phyloP scores from a whole-genome alignment of 2,797 vertebrate genomes.

The Peromyscus melanophrys region DNA sequence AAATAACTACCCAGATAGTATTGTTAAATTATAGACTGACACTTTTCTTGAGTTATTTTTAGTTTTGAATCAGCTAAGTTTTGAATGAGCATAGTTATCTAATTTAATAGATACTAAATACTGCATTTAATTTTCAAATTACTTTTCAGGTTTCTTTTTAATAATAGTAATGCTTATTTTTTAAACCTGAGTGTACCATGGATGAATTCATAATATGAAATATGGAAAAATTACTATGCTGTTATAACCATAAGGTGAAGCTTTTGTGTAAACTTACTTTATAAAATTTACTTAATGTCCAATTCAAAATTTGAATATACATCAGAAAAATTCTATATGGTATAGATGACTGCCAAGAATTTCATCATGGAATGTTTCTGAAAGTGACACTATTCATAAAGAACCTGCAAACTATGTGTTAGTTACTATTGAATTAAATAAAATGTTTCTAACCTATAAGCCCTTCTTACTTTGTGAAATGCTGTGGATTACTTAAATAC shows the following conservation, averaged over 20 bases:
- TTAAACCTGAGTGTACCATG: background rate
- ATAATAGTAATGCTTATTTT: constrained; percentile 17
- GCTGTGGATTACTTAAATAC: background rate
- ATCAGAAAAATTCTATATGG: background rate
- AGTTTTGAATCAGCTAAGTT: background rate
- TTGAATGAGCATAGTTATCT: background rate
- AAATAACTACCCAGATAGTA: background rate
- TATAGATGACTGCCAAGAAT: background rate
- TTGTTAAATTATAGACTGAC: background rate
- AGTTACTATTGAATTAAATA: constrained; percentile 52
- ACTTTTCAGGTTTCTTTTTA: constrained; percentile 52
- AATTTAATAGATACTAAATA: constrained; percentile 6
- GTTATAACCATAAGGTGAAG: constrained; percentile 10
- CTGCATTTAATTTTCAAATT: constrained; percentile 38
- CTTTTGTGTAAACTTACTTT: constrained; percentile 11
- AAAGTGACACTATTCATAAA: background rate
- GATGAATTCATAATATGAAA: constrained; percentile 21
- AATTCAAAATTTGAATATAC: constrained; percentile 42
- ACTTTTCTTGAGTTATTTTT: background rate
- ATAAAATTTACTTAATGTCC: background rate
- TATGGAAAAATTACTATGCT: background rate
- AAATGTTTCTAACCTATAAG: background rate
- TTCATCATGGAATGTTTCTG: constrained; percentile 8
- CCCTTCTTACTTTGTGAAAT: constrained; percentile 36
- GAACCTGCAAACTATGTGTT: background rate